Evolutionary conservation across 1,140 invertebrate genomes (phyloP).

Genomic region (Eupeodes corollae): DNA sequence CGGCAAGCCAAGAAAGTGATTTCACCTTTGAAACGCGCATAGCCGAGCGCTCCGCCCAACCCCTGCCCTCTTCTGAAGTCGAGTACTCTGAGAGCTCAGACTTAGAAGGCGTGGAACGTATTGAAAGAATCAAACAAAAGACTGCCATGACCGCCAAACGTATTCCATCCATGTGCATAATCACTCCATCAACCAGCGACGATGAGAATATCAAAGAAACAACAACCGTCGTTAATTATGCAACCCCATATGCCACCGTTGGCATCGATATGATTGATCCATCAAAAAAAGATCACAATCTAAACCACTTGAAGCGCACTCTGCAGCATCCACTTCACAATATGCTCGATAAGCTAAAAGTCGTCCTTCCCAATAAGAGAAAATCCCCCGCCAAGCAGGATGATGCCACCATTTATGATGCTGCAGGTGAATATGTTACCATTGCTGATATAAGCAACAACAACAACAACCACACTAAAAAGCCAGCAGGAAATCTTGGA

Average conservation of each 20-base stretch:
- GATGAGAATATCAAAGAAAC: conserved; percentile 55
- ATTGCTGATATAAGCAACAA: conserved; percentile 71
- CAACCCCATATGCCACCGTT: conserved; percentile 1
- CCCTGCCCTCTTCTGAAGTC: conserved; percentile 15
- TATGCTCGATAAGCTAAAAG: conserved; percentile 51
- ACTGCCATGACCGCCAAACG: conserved; percentile 75
- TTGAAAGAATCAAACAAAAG: conserved; percentile 73
- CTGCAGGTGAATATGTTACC: conserved; percentile 71
- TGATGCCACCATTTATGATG: conserved; percentile 39
- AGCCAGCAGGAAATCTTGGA: conserved; percentile 23
- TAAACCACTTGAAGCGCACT: conserved; percentile 28
- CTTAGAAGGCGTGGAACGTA: conserved; percentile 69
- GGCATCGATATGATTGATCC: conserved; percentile 11
- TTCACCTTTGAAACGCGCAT: conserved; percentile 10
- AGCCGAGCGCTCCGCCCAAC: conserved; percentile 11
- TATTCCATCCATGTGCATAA: conserved; percentile 86
- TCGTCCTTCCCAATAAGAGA: conserved; percentile 45
- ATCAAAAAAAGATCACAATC: conserved; percentile 30
- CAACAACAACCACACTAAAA: conserved; percentile 38
- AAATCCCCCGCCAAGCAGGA: conserved; percentile 40
- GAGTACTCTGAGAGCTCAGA: conserved; percentile 74
- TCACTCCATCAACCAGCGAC: conserved; percentile 76
- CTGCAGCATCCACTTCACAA: conserved; percentile 45
- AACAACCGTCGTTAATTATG: conserved; percentile 10
- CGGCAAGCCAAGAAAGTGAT: no score